phyloP scores from a whole-genome alignment of 2,888 invertebrate genomes.

The Colostygia pectinataria region DNA sequence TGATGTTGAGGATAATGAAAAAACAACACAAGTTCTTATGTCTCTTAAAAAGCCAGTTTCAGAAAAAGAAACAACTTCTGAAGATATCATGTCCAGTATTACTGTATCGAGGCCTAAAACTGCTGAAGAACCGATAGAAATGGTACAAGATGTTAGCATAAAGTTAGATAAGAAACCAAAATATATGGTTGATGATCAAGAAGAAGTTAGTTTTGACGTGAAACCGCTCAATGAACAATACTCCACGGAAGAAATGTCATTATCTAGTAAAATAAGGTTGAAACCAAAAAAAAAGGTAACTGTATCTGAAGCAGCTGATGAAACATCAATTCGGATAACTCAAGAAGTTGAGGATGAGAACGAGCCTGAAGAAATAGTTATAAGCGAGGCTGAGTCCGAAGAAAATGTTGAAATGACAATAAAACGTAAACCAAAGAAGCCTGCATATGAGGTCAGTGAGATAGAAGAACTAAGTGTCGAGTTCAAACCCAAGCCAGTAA shows the following conservation, averaged over 20 bases:
- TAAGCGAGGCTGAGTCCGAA: constrained; percentile 85
- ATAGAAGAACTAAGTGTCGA: constrained; percentile 84
- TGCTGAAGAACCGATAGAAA: constrained; percentile 69
- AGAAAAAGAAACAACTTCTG: constrained; percentile 55
- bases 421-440: constrained; percentile 77
- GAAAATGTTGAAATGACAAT: constrained; percentile 81
- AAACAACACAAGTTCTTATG: constrained; percentile 61
- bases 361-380: constrained; percentile 85
- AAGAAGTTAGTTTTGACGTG: constrained; percentile 79
- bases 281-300: constrained; percentile 85
- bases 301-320: constrained; percentile 86
- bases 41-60: constrained; percentile 67
- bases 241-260: constrained; percentile 87
- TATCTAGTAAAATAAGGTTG: constrained; percentile 87
- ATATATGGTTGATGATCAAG: constrained; percentile 86
- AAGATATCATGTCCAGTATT: constrained; percentile 69
- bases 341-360: constrained; percentile 86
- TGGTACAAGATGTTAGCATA: constrained; percentile 84
- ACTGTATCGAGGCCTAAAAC: constrained; percentile 60
- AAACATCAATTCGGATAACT: constrained; percentile 85
- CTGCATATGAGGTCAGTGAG: constrained; percentile 84
- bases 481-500: constrained; percentile 72
- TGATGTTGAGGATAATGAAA: constrained; percentile 71
- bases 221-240: constrained; percentile 72
- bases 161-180: constrained; percentile 87